These are phyloP conservation scores for Tetraodon nigroviridis DNA, from an alignment of 2,113 vertebrate species.

Conservation along the genomic window DNA sequence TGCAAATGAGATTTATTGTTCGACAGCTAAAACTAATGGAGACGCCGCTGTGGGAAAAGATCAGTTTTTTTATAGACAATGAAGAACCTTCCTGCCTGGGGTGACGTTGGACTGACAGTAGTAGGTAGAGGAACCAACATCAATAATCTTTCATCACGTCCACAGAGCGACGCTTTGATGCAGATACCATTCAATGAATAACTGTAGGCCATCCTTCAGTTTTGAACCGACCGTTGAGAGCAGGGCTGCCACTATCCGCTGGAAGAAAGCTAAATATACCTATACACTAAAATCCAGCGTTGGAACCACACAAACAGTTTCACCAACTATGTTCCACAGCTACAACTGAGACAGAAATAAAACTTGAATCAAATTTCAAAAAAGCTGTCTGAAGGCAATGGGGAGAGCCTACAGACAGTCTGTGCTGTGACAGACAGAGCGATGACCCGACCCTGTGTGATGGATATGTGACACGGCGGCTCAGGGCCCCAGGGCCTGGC, in stretches of 20 bases:
- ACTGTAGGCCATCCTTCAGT: constrained; percentile 69
- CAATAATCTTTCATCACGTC: constrained; percentile 79
- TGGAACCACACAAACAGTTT: no score
- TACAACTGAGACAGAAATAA: neutral
- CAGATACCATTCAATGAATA: constrained; percentile 71
- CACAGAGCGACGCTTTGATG: constrained; percentile 56
- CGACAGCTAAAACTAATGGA: constrained; percentile 63
- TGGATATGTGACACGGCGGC: constrained; percentile 69
- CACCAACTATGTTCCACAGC: neutral
- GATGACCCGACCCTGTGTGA: constrained; percentile 64
- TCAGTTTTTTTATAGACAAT: constrained; percentile 70
- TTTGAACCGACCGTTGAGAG: constrained; percentile 43
- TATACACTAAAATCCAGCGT: no score
- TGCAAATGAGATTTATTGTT: constrained; percentile 71
- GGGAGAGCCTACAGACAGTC: constrained; percentile 50
- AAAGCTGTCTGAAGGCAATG: constrained; percentile 38
- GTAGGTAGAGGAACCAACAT: constrained; percentile 71
- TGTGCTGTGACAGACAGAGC: constrained; percentile 57
- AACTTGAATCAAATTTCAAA: constrained; percentile 33
- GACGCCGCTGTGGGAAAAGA: constrained; percentile 59
- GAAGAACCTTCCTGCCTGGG: constrained; percentile 66
- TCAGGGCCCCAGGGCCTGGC: constrained; percentile 55
- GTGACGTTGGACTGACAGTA: constrained; percentile 62
- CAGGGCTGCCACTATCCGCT: constrained; percentile 1
- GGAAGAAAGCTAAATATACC: neutral